A percentile compares a stretch with the other conserved stretches of the same genome.
phyloP scores from a whole-genome alignment of 2,797 vertebrate species.

The Harpagifer antarcticus region DNA sequence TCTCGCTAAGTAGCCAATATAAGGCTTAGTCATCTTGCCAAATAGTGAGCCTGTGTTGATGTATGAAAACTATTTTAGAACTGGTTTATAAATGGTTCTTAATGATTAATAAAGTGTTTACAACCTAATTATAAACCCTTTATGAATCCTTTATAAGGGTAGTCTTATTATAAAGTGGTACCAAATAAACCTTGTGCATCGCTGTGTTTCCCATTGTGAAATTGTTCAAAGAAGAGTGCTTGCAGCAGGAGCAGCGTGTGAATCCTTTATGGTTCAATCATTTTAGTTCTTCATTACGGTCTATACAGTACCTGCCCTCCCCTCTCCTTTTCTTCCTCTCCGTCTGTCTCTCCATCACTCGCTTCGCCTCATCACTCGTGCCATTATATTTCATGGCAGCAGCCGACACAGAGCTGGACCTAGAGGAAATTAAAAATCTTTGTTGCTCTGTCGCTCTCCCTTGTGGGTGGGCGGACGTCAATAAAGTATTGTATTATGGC shows the following conservation, averaged over 20 bases:
- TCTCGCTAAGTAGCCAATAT: too few species aligned
- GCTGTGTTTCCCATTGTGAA: conserved; percentile 11
- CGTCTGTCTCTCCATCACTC: conserved; percentile 25
- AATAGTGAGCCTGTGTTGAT: too few species aligned
- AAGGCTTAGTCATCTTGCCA: too few species aligned
- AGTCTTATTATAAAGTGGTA: too few species aligned
- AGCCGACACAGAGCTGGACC: conserved; percentile 32
- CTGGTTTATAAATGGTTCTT: too few species aligned
- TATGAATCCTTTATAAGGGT: too few species aligned
- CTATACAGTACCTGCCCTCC: conserved; percentile 28
- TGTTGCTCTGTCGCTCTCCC: conserved; percentile 48
- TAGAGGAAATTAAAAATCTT: conserved; percentile 78
- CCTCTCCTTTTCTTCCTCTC: conserved; percentile 8
- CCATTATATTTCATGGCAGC: conserved; percentile 56
- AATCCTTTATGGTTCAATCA: conserved; percentile 59
- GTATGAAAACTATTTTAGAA: too few species aligned
- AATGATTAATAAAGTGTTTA: too few species aligned
- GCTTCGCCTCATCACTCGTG: conserved; percentile 30
- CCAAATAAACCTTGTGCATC: conserved; percentile 2
- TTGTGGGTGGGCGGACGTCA: conserved; percentile 53
- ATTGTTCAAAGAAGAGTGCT: conserved; percentile 23
- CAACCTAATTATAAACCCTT: too few species aligned
- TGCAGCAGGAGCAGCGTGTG: conserved; percentile 16
- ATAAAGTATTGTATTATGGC: conserved; percentile 59
- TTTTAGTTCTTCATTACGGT: conserved; percentile 47